phyloP scores from a whole-genome alignment of 92 coral and sea anemone species.

The Heteractis magnifica region DNA sequence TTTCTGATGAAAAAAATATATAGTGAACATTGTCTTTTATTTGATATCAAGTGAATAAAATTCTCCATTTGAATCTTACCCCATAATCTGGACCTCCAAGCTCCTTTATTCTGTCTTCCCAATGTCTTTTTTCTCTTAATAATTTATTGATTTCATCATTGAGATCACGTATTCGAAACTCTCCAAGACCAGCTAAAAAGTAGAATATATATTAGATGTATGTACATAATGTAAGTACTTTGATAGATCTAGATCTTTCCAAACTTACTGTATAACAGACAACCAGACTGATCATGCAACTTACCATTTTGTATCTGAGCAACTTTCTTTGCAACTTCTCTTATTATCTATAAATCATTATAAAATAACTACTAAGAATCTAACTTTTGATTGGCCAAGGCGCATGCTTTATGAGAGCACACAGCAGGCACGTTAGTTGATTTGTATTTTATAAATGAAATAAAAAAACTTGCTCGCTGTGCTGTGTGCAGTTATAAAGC shows the following conservation, averaged over 20 bases:
- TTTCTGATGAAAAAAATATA: constrained; percentile 51
- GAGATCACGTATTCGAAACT: constrained; percentile 91
- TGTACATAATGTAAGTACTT: too few relatives aligned
- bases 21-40: neutral
- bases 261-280: constrained; percentile 47
- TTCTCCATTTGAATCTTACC: constrained; percentile 36
- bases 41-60: neutral
- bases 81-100: constrained; percentile 97
- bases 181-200: constrained; percentile 94
- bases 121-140: constrained; percentile 88
- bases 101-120: constrained; percentile 95
- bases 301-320: constrained; percentile 99
- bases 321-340: constrained; percentile 99
- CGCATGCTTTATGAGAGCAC: too few relatives aligned
- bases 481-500: too few relatives aligned
- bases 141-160: constrained; percentile 97
- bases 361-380: too few relatives aligned
- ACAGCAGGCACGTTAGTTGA: too few relatives aligned
- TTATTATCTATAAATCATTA: constrained; percentile 57
- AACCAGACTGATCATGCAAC: constrained; percentile 91
- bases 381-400: too few relatives aligned
- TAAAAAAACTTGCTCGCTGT: too few relatives aligned
- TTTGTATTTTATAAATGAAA: too few relatives aligned
- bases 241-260: too few relatives aligned
- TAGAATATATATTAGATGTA: neutral